Evolutionary conservation across 2,797 vertebrate genomes (phyloP), one percentile per base, ranked within the genome.

Genomic region (Myripristis murdjan): DNA sequence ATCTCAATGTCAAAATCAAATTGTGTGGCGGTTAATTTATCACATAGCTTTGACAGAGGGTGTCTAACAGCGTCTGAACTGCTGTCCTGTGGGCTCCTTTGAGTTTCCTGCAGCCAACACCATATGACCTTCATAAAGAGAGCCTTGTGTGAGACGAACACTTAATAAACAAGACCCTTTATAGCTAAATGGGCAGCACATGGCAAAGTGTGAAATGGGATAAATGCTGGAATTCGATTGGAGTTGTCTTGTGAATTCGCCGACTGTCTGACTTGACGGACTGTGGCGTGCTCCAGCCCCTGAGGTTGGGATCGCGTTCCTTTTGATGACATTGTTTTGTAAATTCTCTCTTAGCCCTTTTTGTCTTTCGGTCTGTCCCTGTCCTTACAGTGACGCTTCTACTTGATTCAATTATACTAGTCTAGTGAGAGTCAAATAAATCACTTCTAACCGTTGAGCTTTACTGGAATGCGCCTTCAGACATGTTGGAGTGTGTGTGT

Each of bases 171-270:
- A 33, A 71, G 64, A 33, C 73, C 52, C 68, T 81, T 81, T 67
- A 68, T 81, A 60, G 74, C 64, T 56, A 85, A 91, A 92, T 71
- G 4, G 62, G 77, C 75, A 85, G 77, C 90, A 83, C 82, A 88
- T 87, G 87, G 69, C 22, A 9, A 65, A 39, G 75, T 75, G 68
- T 81, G 49, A 60, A 76, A 62, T 73, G 61, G 35, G 61, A 77
- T 83, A 60, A 77, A 76, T 48, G 28, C 57, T 59, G 47, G 10
- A 87, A 87, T 88, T 81, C 81, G 66, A 85, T 73, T 76, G 22
- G 22, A 69, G 26, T 37, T 28, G 43, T 57, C 71, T 73, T 70
- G 69, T 75, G 52, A 87, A 79, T 85, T 62, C 82, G 67, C 72
- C 75, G 39, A 79, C 57, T 20, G 18, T 47, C 48, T 0, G 8